Evolutionary conservation across 1,140 invertebrate genomes (phyloP), one percentile per base, ranked within the genome.

Genomic region (Muscidifurax raptorellus): DNA sequence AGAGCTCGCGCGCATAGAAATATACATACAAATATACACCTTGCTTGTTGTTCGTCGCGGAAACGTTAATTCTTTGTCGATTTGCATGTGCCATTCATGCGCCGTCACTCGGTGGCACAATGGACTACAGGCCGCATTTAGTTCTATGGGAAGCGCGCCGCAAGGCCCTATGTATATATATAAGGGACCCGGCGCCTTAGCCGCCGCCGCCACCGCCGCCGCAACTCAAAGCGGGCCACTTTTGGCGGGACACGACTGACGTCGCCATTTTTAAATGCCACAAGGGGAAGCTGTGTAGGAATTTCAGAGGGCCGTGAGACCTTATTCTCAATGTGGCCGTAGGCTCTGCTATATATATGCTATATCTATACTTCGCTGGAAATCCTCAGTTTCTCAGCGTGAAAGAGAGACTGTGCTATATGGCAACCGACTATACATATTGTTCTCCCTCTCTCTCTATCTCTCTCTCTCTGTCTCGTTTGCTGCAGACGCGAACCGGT

Each of bases 41-140:
- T 84, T 84, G 78, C 78, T 66, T 77, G 32, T 67, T 84, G 44
- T 75, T 64, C 32, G 32, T 67, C 64, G 59, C 83, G 83, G 72
- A 85, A 85, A 81, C 83, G 79, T 76, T 81, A 77, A 84, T 85
- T 81, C 79, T 69, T 85, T 77, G 84, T 77, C 80, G 74, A 85
- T 85, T 85, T 82, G 84, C 78, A 85, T 80, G 71, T 36, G 25
- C 32, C 59, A 75, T 85, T 75, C 71, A 76, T 64, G 36, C n/a
- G n/a, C 9, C 40, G 18, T 13, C n/a, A 30, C 74, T 27, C 30
- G 25, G 27, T 6, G 9, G n/a, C 12, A 83, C 75, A 84, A 84
- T 79, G 22, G 10, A 2, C 18, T 12, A 75, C 72, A 75, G 59
- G 36, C 10, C 72, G 36, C 66, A 36, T 77, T 67, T 27, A 5